Base-by-base conservation (phyloP, 2,113 vertebrate species). In the Heterochromis multidens region DNA sequence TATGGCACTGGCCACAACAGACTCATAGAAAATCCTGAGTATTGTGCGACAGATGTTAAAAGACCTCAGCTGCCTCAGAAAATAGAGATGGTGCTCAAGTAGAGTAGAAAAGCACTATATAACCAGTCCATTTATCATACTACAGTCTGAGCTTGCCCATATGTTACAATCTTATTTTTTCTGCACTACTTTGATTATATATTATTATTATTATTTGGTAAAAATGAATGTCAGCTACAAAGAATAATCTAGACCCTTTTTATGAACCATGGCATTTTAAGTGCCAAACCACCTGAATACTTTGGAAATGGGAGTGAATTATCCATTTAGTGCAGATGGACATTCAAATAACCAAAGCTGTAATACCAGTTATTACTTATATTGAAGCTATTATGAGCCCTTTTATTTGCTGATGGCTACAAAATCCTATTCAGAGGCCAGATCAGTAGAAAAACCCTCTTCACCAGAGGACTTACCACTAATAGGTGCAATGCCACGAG, bases 341-440 rank as follows among this genome's bases (percentile, higher is more conserved):
- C 29, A 21, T 49, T 76, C 5, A 74, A 77, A 46, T 58, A 76
- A 79, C 37, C 35, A 14, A 60, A 31, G n/a, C 13, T 79, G 37
- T 78, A 43, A 60, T 19, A 12, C 7, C 59, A 58, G 54, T 80
- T 62, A 84, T 86, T 72, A 58, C 46, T 80, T 61, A 52, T 83
- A 87, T 16, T 83, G 40, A 83, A 81, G 70, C 85, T 83, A 25
- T 81, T 78, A 84, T 27, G 31, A 82, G 84, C 67, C 77, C 6
- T 19, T 70, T 52, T 81, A 19, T 79, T 88, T 76, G 57, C 33
- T 33, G 63, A 62, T 77, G 23, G 33, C 23, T 35, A 33, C 78
- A 72, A 60, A 89, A 89, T 65, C 40, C 49, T 56, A 85, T 37
- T 91, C 70, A 65, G 76, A 70, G 35, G 81, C 79, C 79, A 87